Conservation (phyloP, 2,888 invertebrate species). For the Spodoptera picta region DNA sequence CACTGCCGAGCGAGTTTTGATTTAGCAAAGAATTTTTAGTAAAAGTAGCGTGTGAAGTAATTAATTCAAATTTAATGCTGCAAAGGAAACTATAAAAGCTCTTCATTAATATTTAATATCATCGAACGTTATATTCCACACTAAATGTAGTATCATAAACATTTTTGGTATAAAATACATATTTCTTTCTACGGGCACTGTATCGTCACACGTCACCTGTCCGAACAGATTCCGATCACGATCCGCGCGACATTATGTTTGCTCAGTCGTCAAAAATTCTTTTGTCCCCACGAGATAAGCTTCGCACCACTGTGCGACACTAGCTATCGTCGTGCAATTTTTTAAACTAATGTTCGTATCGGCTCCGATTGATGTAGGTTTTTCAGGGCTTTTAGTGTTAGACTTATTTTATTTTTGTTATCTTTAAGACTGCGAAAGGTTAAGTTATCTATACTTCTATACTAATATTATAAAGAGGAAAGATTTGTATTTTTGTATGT, state of each 20-base stretch:
- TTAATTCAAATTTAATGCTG: constrained; percentile 16
- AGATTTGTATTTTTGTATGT: no score
- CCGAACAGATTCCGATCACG: constrained; percentile 73
- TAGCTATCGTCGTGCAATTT: constrained; percentile 59
- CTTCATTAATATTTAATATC: constrained; percentile 8
- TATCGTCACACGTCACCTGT: constrained; percentile 82
- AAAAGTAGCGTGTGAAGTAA: constrained; percentile 5
- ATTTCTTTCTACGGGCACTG: constrained; percentile 54
- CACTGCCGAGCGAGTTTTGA: constrained; percentile 14
- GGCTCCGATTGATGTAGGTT: constrained; percentile 20
- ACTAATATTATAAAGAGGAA: no score
- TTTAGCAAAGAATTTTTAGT: constrained; percentile 18
- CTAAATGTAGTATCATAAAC: constrained; percentile 13
- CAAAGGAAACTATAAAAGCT: constrained; percentile 27
- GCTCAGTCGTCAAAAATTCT: constrained; percentile 84
- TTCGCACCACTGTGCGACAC: constrained; percentile 62
- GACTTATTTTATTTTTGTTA: constrained; percentile 1
- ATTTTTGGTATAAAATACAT: constrained; percentile 36
- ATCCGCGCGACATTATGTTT: constrained; percentile 77
- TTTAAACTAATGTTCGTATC: constrained; percentile 59
- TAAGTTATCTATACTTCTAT: no score
- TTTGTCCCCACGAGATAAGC: constrained; percentile 80
- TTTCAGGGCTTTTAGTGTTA: constrained; percentile 9
- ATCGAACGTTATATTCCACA: constrained; percentile 3
- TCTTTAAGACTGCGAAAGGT: constrained; percentile 2